Base-by-base conservation (phyloP, 2,797 vertebrate genomes). In the Melanotaenia nigrans region DNA sequence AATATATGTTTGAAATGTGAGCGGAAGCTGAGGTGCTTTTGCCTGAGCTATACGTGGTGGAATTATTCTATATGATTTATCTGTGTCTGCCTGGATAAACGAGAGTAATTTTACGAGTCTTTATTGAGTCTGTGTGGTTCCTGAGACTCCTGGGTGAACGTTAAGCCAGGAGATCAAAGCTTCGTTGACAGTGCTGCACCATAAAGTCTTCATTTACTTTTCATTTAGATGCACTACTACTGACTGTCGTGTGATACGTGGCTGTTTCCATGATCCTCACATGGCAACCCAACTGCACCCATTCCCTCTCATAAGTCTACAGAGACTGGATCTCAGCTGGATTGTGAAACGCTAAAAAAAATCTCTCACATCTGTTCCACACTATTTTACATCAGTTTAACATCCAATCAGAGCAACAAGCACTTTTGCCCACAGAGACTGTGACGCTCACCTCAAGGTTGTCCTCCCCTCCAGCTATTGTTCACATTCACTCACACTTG, bases 1-100 rank as follows among this genome's bases (percentile, higher is more conserved):
- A 92, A 90, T 92, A 90, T 89, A 91, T 89, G 89, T 92, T 92
- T 90, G 91, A 94, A 92, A 92, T 91, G 88, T 88, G 85, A 92
- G 85, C 16, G 71, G 66, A 78, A 71, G 83, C 75, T 68, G 90
- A 89, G 91, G 90, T 92, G 90, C 88, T 87, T 93, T 90, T 92
- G 87, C 83, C 69, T 45, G 73, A 79, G 76, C 78, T 83, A 80
- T 87, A 89, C 78, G 76, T 82, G 85, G 12, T 74, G 88, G 87
- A 30, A 91, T 93, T 92, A 92, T 89, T 92, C 84, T 80, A 79
- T 90, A 87, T 81, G 87, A 75, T 91, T 90, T 90, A 92, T 89
- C 89, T 81, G 60, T 75, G 77, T 90, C 84, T 81, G 79, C 74
- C 38, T 82, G 65, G 80, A 60, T 85, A 59, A 74, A 77, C 73